Base-by-base conservation (phyloP, 2,888 invertebrate species). In the Callinectes sapidus region DNA sequence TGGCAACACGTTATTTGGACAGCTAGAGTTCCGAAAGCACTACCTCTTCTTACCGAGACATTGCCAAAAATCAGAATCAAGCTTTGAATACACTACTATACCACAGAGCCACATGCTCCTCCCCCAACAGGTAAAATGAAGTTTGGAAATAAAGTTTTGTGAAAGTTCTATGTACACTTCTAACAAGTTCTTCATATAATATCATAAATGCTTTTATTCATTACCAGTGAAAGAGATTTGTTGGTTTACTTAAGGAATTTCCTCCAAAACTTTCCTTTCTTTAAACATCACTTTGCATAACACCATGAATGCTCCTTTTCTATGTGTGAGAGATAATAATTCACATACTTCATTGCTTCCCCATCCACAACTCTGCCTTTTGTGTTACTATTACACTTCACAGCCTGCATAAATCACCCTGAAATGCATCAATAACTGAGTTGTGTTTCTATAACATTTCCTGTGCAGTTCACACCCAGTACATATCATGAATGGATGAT, bases 361-460 rank as follows among this genome's bases (percentile, higher is more conserved):
- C 10, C 48, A 5, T 48, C 48, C 48, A 61, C 8, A 10, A 6
- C 71, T 71, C 28, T n/a, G 28, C 71, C 71, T n/a, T 71, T 13
- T 81, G 13, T 16, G 81, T 35, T 81, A 81, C 32, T 81, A 35
- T 16, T 81, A 18, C 81, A 81, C 16, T 81, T 81, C 35, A 81
- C 81, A 35, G 81, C 35, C 18, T 28, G 28, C 18, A 81, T 35
- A 81, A 35, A 35, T 35, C 18, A 81, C 16, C 35, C 35, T 35
- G 81, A 81, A 81, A 81, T 35, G 35, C 35, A 81, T n/a, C 32
- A 81, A 81, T 71, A 81, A 81, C 81, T 35, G 16, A 16, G 81
- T 35, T 81, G 81, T 16, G 35, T 81, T 35, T 32, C 32, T 10
- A 81, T 81, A n/a, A 71, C n/a, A 35, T 81, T 32, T 81, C n/a